phyloP scores from a whole-genome alignment of 2,888 invertebrate species.

The Chloroclysta siterata region DNA sequence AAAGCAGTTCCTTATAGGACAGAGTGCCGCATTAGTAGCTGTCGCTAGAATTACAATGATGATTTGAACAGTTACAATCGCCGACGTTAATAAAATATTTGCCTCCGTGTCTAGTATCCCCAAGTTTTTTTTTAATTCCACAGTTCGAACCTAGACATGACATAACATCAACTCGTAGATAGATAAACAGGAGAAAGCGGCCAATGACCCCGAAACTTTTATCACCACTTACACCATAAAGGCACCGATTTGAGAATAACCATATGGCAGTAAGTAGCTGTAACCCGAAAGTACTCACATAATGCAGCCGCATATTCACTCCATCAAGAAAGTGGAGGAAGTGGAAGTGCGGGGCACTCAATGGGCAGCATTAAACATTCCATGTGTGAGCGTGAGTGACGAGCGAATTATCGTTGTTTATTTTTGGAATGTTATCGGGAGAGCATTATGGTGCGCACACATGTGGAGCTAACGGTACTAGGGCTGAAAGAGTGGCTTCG shows the following conservation, averaged over 20 bases:
- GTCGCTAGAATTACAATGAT: conserved; percentile 57
- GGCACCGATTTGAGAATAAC: conserved; percentile 59
- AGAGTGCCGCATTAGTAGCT: conserved; percentile 50
- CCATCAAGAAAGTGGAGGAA: conserved; percentile 69
- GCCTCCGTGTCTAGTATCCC: neutral
- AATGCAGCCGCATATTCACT: conserved; percentile 58
- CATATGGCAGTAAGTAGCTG: conserved; percentile 49
- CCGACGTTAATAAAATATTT: conserved; percentile 3
- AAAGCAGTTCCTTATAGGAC: conserved; percentile 62
- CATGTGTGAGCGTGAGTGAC: conserved; percentile 61
- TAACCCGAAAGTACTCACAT: conserved; percentile 51
- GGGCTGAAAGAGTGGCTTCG: conserved; percentile 48
- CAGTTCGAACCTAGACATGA: conserved; percentile 54
- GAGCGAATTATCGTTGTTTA: conserved; percentile 70
- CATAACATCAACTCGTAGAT: conserved; percentile 67
- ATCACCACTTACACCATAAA: conserved; percentile 57
- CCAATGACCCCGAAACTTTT: conserved; percentile 63
- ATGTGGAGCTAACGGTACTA: conserved; percentile 59
- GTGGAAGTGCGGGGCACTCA: conserved; percentile 64
- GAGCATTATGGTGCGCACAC: conserved; percentile 63
- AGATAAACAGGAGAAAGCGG: conserved; percentile 70
- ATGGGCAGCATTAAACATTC: conserved; percentile 59
- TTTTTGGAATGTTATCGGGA: conserved; percentile 70
- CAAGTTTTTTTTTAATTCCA: conserved; percentile 45
- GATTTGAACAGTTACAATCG: conserved; percentile 53